Evolutionary conservation across 2,888 invertebrate genomes (phyloP), one percentile per base, ranked within the genome.

Genomic region (Sceliomorpha sp.): DNA sequence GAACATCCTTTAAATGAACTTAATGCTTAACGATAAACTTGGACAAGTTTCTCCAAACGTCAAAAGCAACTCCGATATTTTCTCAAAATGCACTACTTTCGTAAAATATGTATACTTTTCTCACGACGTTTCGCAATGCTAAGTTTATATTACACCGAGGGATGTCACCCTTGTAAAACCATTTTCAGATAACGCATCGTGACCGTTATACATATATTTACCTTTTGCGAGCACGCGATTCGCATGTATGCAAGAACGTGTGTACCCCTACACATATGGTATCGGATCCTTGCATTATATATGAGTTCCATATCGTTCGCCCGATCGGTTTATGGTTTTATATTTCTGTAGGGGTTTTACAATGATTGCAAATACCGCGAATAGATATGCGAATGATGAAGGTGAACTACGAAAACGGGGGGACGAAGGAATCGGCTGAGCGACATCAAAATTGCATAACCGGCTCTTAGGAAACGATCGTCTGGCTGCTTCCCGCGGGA

Each of bases 101-200:
- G n/a, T n/a, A n/a, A 12, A 1, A 12, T 9, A 10, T 7, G 26
- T 42, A 62, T 45, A 34, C 56, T 42, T 55, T 39, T 20, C 32
- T 15, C 29, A 17, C 70, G 59, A 72, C 68, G 74, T 73, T 70
- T 73, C 80, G 76, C 79, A 80, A 79, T 80, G 82, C 76, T 80
- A 82, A 83, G 81, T 87, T 87, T 85, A 87, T 85, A 76, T 73
- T 82, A 81, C 80, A 77, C 82, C 81, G 59, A 79, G 85, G 85
- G 87, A 86, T 85, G 85, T 85, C 83, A 82, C 86, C 87, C 87
- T 87, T 87, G 87, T 86, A 84, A 87, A 88, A 86, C 87, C 85
- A 85, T 86, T 86, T 80, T 70, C 83, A 80, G 86, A 87, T 87
- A 87, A 87, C 85, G 78, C 83, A 85, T 85, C 81, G 82, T 75